Evolutionary conservation across 2,888 invertebrate genomes (phyloP), one percentile per base, ranked within the genome.

Genomic region (Ptychoptera albimana): DNA sequence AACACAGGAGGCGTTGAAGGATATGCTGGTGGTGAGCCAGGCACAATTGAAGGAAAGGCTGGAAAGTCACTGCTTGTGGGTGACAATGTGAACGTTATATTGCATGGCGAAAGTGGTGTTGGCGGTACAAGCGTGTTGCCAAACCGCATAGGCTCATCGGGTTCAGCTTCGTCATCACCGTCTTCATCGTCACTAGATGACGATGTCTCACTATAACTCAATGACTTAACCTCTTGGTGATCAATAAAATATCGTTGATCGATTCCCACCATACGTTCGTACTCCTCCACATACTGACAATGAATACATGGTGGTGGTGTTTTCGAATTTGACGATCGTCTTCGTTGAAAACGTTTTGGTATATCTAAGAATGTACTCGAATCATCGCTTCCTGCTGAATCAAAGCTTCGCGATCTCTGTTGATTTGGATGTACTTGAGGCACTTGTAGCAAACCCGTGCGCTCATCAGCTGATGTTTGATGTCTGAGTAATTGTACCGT

Each of bases 321-420:
- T 52, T 78, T 76, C 36, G 75, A 70, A 53, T 77, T 73, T 51
- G 79, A 75, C 36, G 73, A 77, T 49, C 75, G 73, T 37, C 77
- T 71, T 34, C 74, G 68, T 46, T 75, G 78, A 61, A 75, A 77
- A 40, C 78, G 69, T 8, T 77, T 71, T 8, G 78, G 73, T 49
- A 77, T 77, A 63, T 77, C 71, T 16, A 72, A 54, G 45, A 64
- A 67, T 8, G 64, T 60, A 38, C 76, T 75, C n/a, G 77, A 75
- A 52, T 67, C 66, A 59, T 79, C 79, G 51, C 75, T 76, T 51
- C 78, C 80, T 47, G 77, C 79, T 29, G 82, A 82, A 62, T 87
- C 87, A 58, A 87, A 82, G 56, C 84, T 85, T 52, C 79, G 78
- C 49, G 85, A 85, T 39, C 86, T 73, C 45, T 77, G 82, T 23